Percentiles rank a stretch among this genome's conserved stretches.
phyloP scores from a whole-genome alignment of 2,888 invertebrate genomes.

The Arenicola marina region DNA sequence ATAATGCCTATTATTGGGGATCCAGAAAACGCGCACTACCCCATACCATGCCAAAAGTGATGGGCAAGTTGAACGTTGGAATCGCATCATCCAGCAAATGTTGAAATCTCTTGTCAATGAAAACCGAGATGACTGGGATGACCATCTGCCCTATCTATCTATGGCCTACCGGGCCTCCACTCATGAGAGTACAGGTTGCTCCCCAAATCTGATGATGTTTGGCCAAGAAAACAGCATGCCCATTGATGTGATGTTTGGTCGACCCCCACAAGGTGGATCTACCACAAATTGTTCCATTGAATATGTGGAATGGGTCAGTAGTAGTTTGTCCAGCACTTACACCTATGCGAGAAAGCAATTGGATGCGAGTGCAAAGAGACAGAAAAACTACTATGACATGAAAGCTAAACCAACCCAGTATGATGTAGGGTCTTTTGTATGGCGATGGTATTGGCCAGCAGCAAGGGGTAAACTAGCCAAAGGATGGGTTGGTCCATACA shows the following conservation, averaged over 20 bases:
- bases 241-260: slow-evolving; percentile 26
- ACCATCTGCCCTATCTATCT: slow-evolving; percentile 26
- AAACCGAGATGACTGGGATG: slow-evolving; percentile 32
- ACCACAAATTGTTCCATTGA: not conserved
- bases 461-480: not conserved
- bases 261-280: not conserved
- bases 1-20: slow-evolving; percentile 25
- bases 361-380: not conserved
- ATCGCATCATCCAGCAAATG: slow-evolving; percentile 27
- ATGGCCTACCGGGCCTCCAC: slow-evolving; percentile 27
- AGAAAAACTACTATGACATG: not conserved
- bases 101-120: slow-evolving; percentile 16
- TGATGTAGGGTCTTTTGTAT: slow-evolving; percentile 1
- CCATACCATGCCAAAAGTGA: slow-evolving; percentile 30
- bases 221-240: slow-evolving; percentile 28
- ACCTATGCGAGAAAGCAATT: not conserved
- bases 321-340: not conserved
- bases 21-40: slow-evolving; percentile 32
- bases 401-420: not conserved
- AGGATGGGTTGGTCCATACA: not conserved
- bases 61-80: slow-evolving; percentile 32
- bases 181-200: slow-evolving; percentile 25
- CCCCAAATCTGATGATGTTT: slow-evolving; percentile 30
- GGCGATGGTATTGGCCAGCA: not conserved
- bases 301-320: slow-evolving; percentile 4